These are phyloP conservation scores for Kryptopterus vitreolus DNA, from an alignment of 2,797 vertebrate species.

Conservation along the genomic window DNA sequence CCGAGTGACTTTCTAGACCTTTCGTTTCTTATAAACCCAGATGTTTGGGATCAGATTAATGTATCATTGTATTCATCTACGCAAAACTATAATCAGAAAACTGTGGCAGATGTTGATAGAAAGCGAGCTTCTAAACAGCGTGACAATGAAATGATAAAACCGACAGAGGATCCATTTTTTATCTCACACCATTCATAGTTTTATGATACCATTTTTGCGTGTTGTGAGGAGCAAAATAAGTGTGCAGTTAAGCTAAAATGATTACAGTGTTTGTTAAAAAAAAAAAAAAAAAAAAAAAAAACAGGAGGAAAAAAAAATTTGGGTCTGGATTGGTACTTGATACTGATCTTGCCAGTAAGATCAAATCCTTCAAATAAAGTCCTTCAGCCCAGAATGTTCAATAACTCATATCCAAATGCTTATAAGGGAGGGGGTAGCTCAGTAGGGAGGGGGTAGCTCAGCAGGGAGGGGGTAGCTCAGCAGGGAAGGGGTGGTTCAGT, in stretches of 20 bases:
- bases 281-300: conserved; percentile 13
- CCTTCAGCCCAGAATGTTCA: not conserved
- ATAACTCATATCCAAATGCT: not conserved
- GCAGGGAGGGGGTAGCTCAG: no score
- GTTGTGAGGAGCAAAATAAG: not conserved
- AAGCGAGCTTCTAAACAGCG: not conserved
- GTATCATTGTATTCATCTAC: not conserved
- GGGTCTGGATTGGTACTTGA: not conserved
- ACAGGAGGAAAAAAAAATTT: conserved; percentile 16
- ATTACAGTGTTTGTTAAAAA: conserved; percentile 6
- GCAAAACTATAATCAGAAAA: not conserved
- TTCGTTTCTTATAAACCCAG: conserved; percentile 14
- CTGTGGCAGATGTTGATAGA: conserved; percentile 16
- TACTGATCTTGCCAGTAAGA: conserved; percentile 3
- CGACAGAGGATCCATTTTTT: not conserved
- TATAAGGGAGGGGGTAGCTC: no score
- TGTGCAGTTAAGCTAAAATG: conserved; percentile 7
- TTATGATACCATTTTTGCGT: conserved; percentile 6
- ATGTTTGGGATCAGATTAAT: conserved; percentile 19
- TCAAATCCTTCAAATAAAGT: no score
- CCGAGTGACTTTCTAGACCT: not conserved
- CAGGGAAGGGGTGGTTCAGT: no score
- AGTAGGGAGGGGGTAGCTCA: no score
- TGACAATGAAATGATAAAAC: not conserved
- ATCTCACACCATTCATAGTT: not conserved